Conservation (phyloP, 2,113 vertebrate species). For the Chloropsis cyanopogon region DNA sequence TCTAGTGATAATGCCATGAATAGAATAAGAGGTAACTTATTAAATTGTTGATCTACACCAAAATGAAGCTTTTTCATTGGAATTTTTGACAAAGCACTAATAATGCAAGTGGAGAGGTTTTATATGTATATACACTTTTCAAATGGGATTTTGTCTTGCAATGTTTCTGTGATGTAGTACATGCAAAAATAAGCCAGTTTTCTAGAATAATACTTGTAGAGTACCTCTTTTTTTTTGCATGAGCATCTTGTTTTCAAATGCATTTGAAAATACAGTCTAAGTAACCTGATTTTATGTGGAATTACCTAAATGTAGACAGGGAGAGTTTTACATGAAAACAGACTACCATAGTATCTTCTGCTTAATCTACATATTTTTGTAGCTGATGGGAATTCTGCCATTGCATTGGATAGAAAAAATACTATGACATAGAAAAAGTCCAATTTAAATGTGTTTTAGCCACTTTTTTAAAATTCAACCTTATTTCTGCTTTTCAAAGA, state of each 20-base stretch:
- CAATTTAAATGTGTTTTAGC: not conserved
- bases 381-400: not conserved
- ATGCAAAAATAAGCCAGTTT: not conserved
- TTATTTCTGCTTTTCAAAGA: not conserved
- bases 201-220: not conserved
- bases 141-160: not conserved
- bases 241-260: not conserved
- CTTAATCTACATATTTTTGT: not conserved
- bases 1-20: not conserved
- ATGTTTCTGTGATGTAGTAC: not conserved
- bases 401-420: not conserved
- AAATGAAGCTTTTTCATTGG: not conserved
- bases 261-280: not conserved
- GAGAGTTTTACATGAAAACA: not conserved
- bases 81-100: not conserved
- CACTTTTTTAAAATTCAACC: not conserved
- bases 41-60: not conserved
- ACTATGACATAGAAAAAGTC: not conserved
- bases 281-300: not conserved
- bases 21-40: not conserved
- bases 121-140: not conserved
- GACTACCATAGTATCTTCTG: not conserved
- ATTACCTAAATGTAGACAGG: not conserved
- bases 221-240: not conserved
- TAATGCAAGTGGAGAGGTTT: not conserved